A percentile compares a stretch with the other conserved stretches of the same genome.
Evolutionary conservation across 2,797 vertebrate genomes (phyloP).

Genomic region (Chelonia mydas): DNA sequence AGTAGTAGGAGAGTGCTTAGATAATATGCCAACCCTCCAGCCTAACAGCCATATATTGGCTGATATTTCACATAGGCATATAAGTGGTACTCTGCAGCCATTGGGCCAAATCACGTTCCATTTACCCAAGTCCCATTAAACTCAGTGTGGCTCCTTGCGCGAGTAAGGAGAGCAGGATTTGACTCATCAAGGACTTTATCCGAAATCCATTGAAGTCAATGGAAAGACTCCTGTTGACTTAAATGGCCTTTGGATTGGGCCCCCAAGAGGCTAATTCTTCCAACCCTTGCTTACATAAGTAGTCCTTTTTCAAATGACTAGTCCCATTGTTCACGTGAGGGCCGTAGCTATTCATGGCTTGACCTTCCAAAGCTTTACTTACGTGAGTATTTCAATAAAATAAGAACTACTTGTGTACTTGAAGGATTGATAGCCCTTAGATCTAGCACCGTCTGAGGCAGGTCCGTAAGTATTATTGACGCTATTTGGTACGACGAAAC

Average conservation of each 20-base stretch:
- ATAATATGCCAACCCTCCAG: neutral
- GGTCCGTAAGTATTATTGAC: neutral
- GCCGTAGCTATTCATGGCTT: too few relatives aligned
- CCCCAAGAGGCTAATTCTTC: neutral
- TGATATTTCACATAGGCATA: neutral
- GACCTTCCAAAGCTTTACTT: neutral
- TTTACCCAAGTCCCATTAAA: neutral
- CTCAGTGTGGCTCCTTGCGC: neutral
- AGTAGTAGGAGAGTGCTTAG: neutral
- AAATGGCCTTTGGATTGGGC: neutral
- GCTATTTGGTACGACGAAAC: neutral
- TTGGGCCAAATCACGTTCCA: neutral
- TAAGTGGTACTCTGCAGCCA: neutral
- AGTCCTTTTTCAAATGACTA: neutral
- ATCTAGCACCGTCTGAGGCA: neutral
- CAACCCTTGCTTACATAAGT: neutral
- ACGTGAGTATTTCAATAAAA: neutral
- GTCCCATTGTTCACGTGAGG: neutral
- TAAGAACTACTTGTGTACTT: neutral
- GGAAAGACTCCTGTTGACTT: neutral
- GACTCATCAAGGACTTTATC: neutral
- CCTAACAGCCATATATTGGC: neutral
- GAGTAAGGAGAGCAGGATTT: too few relatives aligned
- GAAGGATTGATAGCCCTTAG: neutral
- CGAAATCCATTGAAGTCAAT: neutral